Conservation (phyloP, 2,888 invertebrate species). For the Pseudococcus jackbeardsleyi region DNA sequence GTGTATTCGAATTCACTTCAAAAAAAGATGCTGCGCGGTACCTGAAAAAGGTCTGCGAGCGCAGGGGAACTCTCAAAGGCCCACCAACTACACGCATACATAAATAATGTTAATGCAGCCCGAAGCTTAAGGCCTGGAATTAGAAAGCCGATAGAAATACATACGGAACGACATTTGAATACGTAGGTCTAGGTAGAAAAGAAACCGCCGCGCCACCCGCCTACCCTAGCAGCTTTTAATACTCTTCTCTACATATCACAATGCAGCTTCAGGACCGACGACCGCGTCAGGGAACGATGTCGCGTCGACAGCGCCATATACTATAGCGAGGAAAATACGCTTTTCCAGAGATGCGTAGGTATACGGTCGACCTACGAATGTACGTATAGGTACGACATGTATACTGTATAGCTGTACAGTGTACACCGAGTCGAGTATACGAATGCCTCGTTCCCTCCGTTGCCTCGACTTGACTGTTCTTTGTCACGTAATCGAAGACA, state of each 20-base stretch:
- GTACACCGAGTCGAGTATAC: too few species aligned
- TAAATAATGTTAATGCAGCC: constrained; percentile 59
- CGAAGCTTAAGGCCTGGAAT: constrained; percentile 19
- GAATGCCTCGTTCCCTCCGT: not conserved
- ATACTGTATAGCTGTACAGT: too few species aligned
- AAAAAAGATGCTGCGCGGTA: too few species aligned
- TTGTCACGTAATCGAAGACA: constrained; percentile 22
- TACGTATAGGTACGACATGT: too few species aligned
- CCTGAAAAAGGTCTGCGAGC: too few species aligned
- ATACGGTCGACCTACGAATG: not conserved
- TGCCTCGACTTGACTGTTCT: not conserved
- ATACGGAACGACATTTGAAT: constrained; percentile 58
- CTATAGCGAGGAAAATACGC: constrained; percentile 21
- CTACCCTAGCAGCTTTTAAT: not conserved
- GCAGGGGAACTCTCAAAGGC: too few species aligned
- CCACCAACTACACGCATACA: too few species aligned
- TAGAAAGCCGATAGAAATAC: constrained; percentile 57
- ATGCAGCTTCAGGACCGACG: not conserved
- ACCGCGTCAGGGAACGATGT: not conserved
- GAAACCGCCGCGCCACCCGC: too few species aligned
- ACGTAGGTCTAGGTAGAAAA: too few species aligned
- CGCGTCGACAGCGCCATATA: not conserved
- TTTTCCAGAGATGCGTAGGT: not conserved
- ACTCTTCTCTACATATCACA: constrained; percentile 1
- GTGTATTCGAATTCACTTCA: not conserved